Percentiles rank a stretch among this genome's conserved stretches.
phyloP scores from a whole-genome alignment of 2,113 vertebrate genomes.

The Chaetodon trifascialis region DNA sequence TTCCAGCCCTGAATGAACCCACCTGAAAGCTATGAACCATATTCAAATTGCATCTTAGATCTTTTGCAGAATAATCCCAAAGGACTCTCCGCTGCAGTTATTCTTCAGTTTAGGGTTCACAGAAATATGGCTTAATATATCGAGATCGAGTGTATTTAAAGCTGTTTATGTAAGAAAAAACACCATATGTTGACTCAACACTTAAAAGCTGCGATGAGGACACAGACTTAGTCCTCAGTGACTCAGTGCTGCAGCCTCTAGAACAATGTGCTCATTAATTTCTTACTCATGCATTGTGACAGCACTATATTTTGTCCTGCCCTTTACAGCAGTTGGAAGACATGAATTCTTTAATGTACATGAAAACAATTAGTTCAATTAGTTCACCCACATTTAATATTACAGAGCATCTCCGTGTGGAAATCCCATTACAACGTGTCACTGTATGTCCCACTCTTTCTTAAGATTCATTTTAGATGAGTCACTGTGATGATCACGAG shows the following conservation, averaged over 20 bases:
- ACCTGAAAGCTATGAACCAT: no score
- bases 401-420: constrained; percentile 44
- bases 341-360: constrained; percentile 46
- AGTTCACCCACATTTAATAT: constrained; percentile 59
- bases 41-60: neutral
- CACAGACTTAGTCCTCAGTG: neutral
- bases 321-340: constrained; percentile 39
- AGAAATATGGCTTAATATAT: constrained; percentile 11
- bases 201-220: constrained; percentile 26
- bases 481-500: constrained; percentile 53
- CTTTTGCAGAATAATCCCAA: neutral
- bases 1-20: no score
- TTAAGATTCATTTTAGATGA: constrained; percentile 52
- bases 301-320: constrained; percentile 45
- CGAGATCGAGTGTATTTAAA: constrained; percentile 22
- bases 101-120: neutral
- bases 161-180: constrained; percentile 11
- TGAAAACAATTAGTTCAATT: constrained; percentile 72
- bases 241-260: constrained; percentile 14
- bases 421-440: constrained; percentile 59
- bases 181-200: constrained; percentile 20
- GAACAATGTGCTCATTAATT: constrained; percentile 59
- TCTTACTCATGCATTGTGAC: constrained; percentile 45
- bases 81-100: neutral
- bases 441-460: constrained; percentile 50